Base-by-base conservation (phyloP, 2,113 vertebrate genomes). In the Micronycteris hirsuta region DNA sequence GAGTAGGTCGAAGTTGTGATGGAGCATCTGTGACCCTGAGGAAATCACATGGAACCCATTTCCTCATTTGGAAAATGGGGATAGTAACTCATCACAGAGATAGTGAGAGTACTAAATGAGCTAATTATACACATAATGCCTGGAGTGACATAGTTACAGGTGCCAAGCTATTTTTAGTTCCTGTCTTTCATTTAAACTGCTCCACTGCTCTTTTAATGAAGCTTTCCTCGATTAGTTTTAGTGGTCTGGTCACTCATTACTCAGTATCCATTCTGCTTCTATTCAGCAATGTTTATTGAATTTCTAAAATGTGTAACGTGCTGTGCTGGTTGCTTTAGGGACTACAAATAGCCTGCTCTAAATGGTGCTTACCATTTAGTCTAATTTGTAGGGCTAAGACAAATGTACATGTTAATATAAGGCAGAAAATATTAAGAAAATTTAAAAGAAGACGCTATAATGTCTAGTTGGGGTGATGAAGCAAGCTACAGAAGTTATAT, bases 41-140 rank as follows among this genome's bases (percentile, higher is more conserved):
- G 83, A 96, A 95, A 41, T 87, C 24, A 90, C 56, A 58, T 19
- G 88, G 47, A 96, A 86, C 17, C 26, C n/a, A 33, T 78, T 95
- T 96, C 24, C 45, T 91, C 12, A 28, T 84, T 84, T 81, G 73
- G 43, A 86, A 94, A 93, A 80, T 74, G 84, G 4, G 56, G 73
- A 70, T 82, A 45, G 70, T 80, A 84, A 89, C 26, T 94, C 58
- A 65, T 85, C 54, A 85, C 38, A 85, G 71, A 45, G 93, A 84
- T 89, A 89, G 7, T 54, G 45, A 95, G 43, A 80, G 38, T 41
- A 96, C 38, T 86, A 20, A 88, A 63, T 84, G 49, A 94, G 20
- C 10, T 87, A 83, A 80, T 89, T 61, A 52, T 82, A 68, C 22
- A 36, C 68, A 78, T 49, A 65, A 31, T 92, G 15, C 38, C 36